Evolutionary conservation across 2,113 vertebrate genomes (phyloP), one percentile per base, ranked within the genome.

Genomic region (Ploceus nigricollis): DNA sequence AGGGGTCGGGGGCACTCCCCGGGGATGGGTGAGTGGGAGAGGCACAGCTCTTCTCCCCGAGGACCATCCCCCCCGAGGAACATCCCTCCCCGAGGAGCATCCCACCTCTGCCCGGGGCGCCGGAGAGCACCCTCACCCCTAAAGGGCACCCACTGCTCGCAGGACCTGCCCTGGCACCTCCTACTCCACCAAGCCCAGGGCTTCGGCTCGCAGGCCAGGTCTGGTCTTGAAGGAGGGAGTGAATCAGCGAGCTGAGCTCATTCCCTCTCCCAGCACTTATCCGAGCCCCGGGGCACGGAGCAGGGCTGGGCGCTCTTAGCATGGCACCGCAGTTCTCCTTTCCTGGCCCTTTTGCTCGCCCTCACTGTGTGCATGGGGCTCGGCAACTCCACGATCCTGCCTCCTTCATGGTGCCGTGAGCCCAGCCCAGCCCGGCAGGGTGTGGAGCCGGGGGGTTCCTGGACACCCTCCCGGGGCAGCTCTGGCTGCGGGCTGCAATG

Each of bases 351-450:
- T 90, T 39, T 1, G 0, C 31, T 61, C 13, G 15, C 31, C 30
- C 51, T 24, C 9, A 1, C 10, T 7, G 31, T 1, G 1, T 5
- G 33, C 4, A 9, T 4, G 47, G 11, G 28, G 11, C 19, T 39
- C 18, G 58, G 73, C 10, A 84, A 10, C 20, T 14, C 60, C 54
- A 7, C 0, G 2, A 20, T 23, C 24, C 31, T n/a, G 21, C 12
- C 6, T 53, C 17, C 16, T 23, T 12, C 1, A 0, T 25, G 6
- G 1, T 54, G 51, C 1, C 1, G 2, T 15, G 23, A 25, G 6
- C 4, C 27, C 18, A 18, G 68, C 37, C 48, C n/a, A 15, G 45
- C 33, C 33, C 2, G 7, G n/a, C 22, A 25, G 65, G 22, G 13
- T 1, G 4, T 14, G 22, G 20, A 15, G 25, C 13, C 10, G 23